phyloP scores from a whole-genome alignment of 2,888 invertebrate genomes.

The Orthosia gracilis region DNA sequence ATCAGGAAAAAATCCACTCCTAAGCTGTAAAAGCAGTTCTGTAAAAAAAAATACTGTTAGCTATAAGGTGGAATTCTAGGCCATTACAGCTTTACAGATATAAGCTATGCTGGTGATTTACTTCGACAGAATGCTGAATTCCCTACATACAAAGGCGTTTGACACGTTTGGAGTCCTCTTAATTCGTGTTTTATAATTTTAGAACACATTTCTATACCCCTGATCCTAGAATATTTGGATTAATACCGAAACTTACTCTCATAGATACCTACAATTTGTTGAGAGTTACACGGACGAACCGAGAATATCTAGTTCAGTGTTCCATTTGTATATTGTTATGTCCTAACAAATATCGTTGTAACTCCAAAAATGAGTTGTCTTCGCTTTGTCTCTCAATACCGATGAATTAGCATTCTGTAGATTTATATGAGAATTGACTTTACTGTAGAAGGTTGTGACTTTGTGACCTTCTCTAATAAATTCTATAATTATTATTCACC shows the following conservation, averaged over 20 bases:
- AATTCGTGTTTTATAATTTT: neutral
- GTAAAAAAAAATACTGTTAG: conserved; percentile 8
- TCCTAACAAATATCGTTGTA: conserved; percentile 11
- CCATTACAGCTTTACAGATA: conserved; percentile 6
- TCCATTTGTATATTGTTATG: neutral
- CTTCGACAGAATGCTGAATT: conserved; percentile 7
- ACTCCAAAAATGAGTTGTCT: neutral
- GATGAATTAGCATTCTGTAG: neutral
- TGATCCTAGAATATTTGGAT: neutral
- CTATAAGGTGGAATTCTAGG: neutral
- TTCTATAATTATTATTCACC: neutral
- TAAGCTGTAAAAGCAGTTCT: too few species aligned
- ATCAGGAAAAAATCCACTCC: too few species aligned
- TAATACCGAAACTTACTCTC: neutral
- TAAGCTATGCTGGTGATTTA: conserved; percentile 8
- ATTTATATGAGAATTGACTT: neutral
- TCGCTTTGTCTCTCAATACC: neutral
- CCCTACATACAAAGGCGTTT: neutral
- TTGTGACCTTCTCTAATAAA: neutral
- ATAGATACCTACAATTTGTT: neutral
- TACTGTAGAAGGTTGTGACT: neutral
- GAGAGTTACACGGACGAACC: conserved; percentile 5
- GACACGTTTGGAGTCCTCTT: neutral
- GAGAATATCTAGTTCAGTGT: conserved; percentile 14
- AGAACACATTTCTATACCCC: neutral